Evolutionary conservation across 2,888 invertebrate genomes (phyloP), one percentile per base, ranked within the genome.

Genomic region (Dasysyrphus albostriatus): DNA sequence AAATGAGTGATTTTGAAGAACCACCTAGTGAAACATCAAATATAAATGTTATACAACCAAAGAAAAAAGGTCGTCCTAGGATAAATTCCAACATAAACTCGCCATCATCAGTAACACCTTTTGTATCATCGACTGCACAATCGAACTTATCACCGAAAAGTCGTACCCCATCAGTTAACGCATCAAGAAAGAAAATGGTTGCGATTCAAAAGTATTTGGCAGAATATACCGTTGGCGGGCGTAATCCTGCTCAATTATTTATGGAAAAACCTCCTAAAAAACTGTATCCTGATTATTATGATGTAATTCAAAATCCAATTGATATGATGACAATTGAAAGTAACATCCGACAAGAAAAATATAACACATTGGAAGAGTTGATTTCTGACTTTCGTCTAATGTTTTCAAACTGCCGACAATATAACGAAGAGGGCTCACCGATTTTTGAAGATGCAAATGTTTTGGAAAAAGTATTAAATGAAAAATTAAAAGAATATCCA

Each of bases 221-320:
- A 88, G 96, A 96, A 91, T 95, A 94, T 91, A 93, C 94, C 74
- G 94, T 95, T 24, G 96, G 96, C 89, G 97, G 97, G 0, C 94
- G 99, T 14, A 96, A 97, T 89, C 97, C 98, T 0, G 97, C 98
- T 94, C 93, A 97, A 77, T 95, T 98, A 89, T 99, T 99, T 91
- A 97, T 99, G 97, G 98, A 98, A 92, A 97, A 98, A 90, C 99
- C 99, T 0, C 98, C 98, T 37, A 97, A 97, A 92, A 98, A 98
- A 91, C 93, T 98, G 42, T 99, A 99, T 91, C 98, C 98, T 0
- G 98, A 98, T 91, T 99, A 99, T 92, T 99, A 98, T 92, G 96
- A 97, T 92, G 96, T 99, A 1, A 99, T 99, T 88, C 95, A 96
- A 39, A 96, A 96, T 89, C 99, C 99, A 0, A 98, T 99, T 74